A percentile compares a stretch with the other conserved stretches of the same genome.
Conservation (phyloP, 2,797 vertebrate species). For the Agapornis canus region DNA sequence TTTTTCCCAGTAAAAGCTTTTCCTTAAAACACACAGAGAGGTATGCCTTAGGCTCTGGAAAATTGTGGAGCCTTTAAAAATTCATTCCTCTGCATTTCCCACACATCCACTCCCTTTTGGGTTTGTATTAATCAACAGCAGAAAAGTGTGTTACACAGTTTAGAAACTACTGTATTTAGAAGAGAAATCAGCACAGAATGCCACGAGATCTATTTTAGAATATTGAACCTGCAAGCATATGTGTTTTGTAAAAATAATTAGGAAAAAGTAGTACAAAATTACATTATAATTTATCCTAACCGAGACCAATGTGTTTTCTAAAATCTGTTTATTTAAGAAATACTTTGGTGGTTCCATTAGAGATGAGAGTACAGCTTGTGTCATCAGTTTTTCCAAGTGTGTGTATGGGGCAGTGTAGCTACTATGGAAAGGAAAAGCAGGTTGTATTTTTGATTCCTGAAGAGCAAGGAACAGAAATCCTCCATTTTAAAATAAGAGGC, state of each 20-base stretch:
- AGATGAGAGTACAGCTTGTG: slow-evolving; percentile 1
- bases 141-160: neutral
- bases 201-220: slow-evolving; percentile 9
- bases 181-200: neutral
- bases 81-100: neutral
- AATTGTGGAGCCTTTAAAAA: neutral
- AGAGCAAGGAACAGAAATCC: slow-evolving; percentile 11
- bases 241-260: slow-evolving; percentile 38
- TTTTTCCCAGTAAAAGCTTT: neutral
- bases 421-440: neutral
- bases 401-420: neutral
- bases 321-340: slow-evolving; percentile 57
- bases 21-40: neutral
- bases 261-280: slow-evolving; percentile 11
- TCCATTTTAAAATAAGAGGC: neutral
- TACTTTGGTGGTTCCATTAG: neutral
- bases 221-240: slow-evolving; percentile 9
- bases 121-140: slow-evolving; percentile 4
- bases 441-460: slow-evolving; percentile 43
- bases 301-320: neutral
- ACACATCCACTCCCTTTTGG: neutral
- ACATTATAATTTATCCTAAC: slow-evolving; percentile 39
- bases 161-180: slow-evolving; percentile 8
- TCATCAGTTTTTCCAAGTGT: slow-evolving; percentile 2
- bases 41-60: neutral